Percentiles rank a stretch among this genome's conserved stretches.
phyloP scores from a whole-genome alignment of 2,797 vertebrate genomes.

The Gymnocypris eckloni region DNA sequence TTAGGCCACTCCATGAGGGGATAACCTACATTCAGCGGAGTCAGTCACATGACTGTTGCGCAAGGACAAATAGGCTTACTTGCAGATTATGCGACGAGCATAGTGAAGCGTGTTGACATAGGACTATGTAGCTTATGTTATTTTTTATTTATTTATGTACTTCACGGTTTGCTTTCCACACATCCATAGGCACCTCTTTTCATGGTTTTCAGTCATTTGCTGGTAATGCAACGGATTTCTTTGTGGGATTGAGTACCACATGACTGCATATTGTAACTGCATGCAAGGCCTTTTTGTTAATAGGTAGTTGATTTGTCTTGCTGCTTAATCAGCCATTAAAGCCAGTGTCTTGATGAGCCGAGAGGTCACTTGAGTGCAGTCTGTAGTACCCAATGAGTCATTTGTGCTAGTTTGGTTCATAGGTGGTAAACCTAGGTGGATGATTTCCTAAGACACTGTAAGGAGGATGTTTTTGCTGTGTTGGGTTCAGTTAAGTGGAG shows the following conservation, averaged over 20 bases:
- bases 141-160: not conserved
- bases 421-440: not conserved
- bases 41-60: constrained; percentile 59
- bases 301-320: constrained; percentile 22
- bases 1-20: constrained; percentile 21
- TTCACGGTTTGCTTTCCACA: not conserved
- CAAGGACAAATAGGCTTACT: constrained; percentile 62
- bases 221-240: not conserved
- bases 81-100: constrained; percentile 51
- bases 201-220: not conserved
- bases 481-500: not conserved
- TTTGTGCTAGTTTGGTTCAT: not conserved
- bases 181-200: not conserved
- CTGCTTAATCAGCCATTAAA: constrained; percentile 24
- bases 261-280: constrained; percentile 24
- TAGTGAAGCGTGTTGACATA: constrained; percentile 19
- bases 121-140: not conserved
- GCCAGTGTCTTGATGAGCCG: not conserved
- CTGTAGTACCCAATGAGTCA: not conserved
- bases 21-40: constrained; percentile 55
- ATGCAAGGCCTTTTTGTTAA: constrained; percentile 2
- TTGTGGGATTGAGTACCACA: not conserved
- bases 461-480: not conserved
- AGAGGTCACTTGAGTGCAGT: constrained; percentile 14
- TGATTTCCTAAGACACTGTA: not conserved